Base-by-base conservation (phyloP, 1,140 invertebrate species). In the Homarus americanus region DNA sequence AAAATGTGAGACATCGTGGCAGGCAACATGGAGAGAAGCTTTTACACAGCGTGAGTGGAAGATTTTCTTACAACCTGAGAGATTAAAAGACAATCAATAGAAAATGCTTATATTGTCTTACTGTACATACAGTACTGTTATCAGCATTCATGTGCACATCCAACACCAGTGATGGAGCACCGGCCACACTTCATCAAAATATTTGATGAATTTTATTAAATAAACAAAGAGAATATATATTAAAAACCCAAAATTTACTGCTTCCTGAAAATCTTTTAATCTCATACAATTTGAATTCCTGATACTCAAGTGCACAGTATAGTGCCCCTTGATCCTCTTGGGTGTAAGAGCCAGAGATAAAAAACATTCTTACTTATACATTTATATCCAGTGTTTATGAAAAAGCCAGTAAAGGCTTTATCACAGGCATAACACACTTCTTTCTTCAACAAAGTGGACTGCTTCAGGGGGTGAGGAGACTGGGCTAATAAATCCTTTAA, bases 41-140 rank as follows among this genome's bases (percentile, higher is more conserved):
- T 66, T 86, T 24, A 93, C 96, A 97, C 98, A 98, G 93, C 98
- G 98, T 0, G 97, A 97, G 93, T 98, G 97, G 94, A 97, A 98
- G 0, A 97, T 94, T 86, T 97, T 96, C 93, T 97, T 97, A 94
- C 97, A 98, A 93, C 96, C 96, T 95, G 93, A 66, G 93, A 93
- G 87, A 92, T 44, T 24, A 73, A 38, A 91, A 82, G 36, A 17
- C 53, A 49, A 49, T 49, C 15, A 49, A 7, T 49, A 15, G 7
- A 49, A 7, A n/a, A n/a, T n/a, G n/a, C n/a, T n/a, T n/a, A n/a
- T n/a, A n/a, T n/a, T n/a, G n/a, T n/a, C n/a, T n/a, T n/a, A n/a
- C n/a, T n/a, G n/a, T n/a, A n/a, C n/a, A n/a, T n/a, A n/a, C n/a
- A n/a, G n/a, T n/a, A n/a, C n/a, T n/a, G n/a, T n/a, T n/a, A n/a